Base-by-base conservation (phyloP, 2,113 vertebrate genomes). In the Desmodus rotundus region DNA sequence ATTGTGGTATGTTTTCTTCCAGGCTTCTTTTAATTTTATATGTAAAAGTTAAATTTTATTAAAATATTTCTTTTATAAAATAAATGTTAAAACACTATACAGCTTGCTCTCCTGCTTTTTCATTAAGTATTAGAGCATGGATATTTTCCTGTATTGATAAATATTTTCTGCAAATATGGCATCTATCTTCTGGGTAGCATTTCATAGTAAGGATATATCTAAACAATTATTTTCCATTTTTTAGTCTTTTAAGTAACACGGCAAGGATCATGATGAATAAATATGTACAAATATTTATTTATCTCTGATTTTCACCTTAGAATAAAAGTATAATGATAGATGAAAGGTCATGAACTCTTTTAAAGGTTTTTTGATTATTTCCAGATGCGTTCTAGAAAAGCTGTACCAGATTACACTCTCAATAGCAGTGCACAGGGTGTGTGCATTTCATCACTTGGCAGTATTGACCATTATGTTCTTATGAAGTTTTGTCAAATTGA, bases 31-130 rank as follows among this genome's bases (percentile, higher is more conserved):
- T 72, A 82, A 92, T 83, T 91, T 88, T 89, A 81, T 92, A 45
- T 72, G 31, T 92, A 73, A 91, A 93, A 95, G 31, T 90, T 8
- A 93, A 89, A 85, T 80, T 88, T 93, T 89, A 91, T 81, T 56
- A 73, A 96, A 78, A 72, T 50, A 70, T 28, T 74, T 70, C 19
- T 63, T 89, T 84, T 93, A 36, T 76, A 86, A 70, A 93, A 72
- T 31, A 63, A 92, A 86, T 13, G 22, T 93, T 12, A 43, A 89
- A 31, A 31, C 56, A 65, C 14, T 73, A 1, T 85, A 67, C 2
- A 70, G 50, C 74, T 87, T 81, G 20, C 36, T 85, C 14, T 61
- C 9, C 26, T 56, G 12, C 52, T 70, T 41, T 86, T 83, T 83
- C 19, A 63, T 33, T 89, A 93, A 68, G 50, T 89, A 56, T 45